Conservation (phyloP, 2,113 vertebrate species). For the Prinia subflava region DNA sequence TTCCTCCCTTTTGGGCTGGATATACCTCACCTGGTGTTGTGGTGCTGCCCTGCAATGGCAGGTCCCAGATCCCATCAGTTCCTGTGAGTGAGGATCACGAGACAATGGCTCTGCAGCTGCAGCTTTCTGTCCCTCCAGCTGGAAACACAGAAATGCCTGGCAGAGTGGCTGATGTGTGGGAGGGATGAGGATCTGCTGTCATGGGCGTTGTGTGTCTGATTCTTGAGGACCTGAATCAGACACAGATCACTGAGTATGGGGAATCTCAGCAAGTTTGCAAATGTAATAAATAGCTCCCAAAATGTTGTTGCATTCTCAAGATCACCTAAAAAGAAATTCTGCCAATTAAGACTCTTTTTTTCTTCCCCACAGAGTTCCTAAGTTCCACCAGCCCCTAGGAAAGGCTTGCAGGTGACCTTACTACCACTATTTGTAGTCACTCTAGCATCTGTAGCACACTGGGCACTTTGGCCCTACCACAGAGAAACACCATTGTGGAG, state of each 20-base stretch:
- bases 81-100: rapidly evolving
- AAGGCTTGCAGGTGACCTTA: not conserved
- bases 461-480: not conserved
- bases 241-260: not conserved
- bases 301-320: not conserved
- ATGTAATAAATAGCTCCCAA: not conserved
- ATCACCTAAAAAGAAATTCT: not conserved
- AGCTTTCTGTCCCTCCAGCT: not conserved
- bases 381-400: not conserved
- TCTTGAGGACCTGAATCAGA: not conserved
- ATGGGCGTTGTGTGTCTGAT: not conserved
- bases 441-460: not conserved
- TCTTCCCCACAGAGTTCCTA: not conserved
- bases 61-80: not conserved
- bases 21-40: not conserved
- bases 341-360: not conserved
- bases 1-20: not conserved
- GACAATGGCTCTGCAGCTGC: not conserved
- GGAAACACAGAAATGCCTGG: not conserved
- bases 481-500: not conserved
- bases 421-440: not conserved
- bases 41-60: not conserved
- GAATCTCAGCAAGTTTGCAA: not conserved
- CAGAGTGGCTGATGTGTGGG: not conserved
- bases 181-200: not conserved